Evolutionary conservation across 1,140 invertebrate genomes (phyloP).

Genomic region (Bombus fervidus): DNA sequence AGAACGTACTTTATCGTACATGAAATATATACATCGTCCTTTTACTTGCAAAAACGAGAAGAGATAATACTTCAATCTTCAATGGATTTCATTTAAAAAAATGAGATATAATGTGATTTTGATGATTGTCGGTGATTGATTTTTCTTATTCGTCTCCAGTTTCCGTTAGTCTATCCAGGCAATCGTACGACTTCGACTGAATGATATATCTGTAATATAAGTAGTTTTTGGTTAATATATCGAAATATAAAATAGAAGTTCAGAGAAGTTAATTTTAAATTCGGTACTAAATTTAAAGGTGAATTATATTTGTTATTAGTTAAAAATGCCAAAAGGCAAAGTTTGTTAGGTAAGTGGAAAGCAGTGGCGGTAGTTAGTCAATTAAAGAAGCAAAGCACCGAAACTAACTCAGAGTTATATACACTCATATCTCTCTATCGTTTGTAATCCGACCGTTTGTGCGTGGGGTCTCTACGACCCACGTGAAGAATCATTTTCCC

Average conservation of each 20-base stretch:
- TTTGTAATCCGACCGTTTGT: slow-evolving; percentile 77
- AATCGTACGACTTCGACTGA: slow-evolving; percentile 77
- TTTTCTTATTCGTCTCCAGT: slow-evolving; percentile 66
- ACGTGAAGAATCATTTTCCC: slow-evolving; percentile 86
- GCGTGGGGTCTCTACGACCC: slow-evolving; percentile 80
- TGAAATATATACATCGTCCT: not conserved
- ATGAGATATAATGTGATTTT: not conserved
- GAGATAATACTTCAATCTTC: not conserved
- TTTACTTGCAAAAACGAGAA: not conserved
- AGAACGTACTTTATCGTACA: not conserved
- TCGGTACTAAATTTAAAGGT: not conserved
- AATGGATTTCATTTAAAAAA: not conserved
- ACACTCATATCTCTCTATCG: slow-evolving; percentile 55
- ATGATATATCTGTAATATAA: slow-evolving; percentile 70
- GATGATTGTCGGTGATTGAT: slow-evolving; percentile 22
- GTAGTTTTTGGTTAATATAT: not conserved
- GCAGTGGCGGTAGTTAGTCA: not conserved
- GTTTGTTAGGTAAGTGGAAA: not conserved
- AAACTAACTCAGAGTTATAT: slow-evolving; percentile 73
- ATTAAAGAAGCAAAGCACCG: slow-evolving; percentile 72
- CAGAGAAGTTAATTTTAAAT: not conserved
- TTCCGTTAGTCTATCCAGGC: slow-evolving; percentile 73
- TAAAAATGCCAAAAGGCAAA: not conserved
- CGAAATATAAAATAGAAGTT: not conserved
- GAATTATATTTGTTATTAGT: too few relatives aligned